Evolutionary conservation across 2,888 invertebrate species (phyloP).

Genomic region (Noctua janthe): DNA sequence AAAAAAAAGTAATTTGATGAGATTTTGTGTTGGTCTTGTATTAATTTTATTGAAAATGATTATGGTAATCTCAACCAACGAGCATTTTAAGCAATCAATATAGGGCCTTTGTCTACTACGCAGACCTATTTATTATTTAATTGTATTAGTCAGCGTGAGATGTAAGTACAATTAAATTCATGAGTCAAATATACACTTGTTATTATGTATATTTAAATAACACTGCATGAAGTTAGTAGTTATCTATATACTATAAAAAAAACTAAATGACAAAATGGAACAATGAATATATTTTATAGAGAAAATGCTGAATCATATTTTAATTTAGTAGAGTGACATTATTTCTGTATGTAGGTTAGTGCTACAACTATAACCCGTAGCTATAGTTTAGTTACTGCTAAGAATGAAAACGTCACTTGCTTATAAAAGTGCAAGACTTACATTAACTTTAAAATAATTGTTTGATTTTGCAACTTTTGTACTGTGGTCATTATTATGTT

Average conservation of each 20-base stretch:
- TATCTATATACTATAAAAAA: neutral
- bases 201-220: neutral
- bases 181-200: neutral
- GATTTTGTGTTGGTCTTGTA: neutral
- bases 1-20: neutral
- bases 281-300: neutral
- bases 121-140: neutral
- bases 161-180: neutral
- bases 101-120: neutral
- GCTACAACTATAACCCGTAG: neutral
- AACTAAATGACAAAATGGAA: neutral
- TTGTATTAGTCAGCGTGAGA: neutral
- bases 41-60: neutral
- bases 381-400: neutral
- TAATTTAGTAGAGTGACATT: neutral
- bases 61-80: neutral
- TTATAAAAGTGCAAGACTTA: neutral
- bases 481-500: neutral
- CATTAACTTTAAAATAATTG: neutral
- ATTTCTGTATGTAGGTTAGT: conserved; percentile 4
- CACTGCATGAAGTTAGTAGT: neutral
- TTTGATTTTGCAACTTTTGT: neutral
- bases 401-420: neutral
- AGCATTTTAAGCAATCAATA: neutral
- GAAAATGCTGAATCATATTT: neutral